Percentiles rank a stretch among this genome's conserved stretches.
These are phyloP conservation scores for Muschampia plurimacula DNA, from an alignment of 2,888 invertebrate genomes.

Conservation along the genomic window DNA sequence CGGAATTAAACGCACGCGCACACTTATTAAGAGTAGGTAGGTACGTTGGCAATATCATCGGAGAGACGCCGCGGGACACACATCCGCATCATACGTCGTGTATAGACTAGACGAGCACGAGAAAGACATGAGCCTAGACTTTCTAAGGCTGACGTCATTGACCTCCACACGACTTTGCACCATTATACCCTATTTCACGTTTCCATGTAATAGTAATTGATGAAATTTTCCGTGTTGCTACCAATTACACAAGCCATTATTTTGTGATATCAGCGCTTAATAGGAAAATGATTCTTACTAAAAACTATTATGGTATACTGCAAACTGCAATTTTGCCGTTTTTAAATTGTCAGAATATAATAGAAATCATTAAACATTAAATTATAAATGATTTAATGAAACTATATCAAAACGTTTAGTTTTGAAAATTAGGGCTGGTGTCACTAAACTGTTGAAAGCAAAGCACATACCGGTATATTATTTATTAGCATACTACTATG, in stretches of 20 bases:
- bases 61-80: conserved; percentile 40
- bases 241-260: conserved; percentile 16
- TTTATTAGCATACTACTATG: background rate
- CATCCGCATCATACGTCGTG: conserved; percentile 38
- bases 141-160: conserved; percentile 45
- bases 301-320: background rate
- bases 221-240: conserved; percentile 12
- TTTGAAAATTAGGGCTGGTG: background rate
- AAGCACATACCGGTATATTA: background rate
- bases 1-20: conserved; percentile 27
- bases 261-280: conserved; percentile 1
- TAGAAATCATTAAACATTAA: background rate
- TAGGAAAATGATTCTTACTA: background rate
- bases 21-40: no score
- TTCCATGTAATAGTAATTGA: conserved; percentile 23
- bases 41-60: background rate
- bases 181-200: conserved; percentile 24
- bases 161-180: conserved; percentile 35
- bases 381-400: background rate
- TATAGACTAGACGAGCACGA: no score
- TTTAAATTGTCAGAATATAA: background rate
- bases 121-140: conserved; percentile 30
- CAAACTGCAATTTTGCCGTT: background rate
- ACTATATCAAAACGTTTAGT: background rate
- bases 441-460: background rate